A percentile compares a stretch with the other conserved stretches of the same genome.
Conservation (phyloP, 2,888 invertebrate genomes). For the Tricholauxania praeusta region DNA sequence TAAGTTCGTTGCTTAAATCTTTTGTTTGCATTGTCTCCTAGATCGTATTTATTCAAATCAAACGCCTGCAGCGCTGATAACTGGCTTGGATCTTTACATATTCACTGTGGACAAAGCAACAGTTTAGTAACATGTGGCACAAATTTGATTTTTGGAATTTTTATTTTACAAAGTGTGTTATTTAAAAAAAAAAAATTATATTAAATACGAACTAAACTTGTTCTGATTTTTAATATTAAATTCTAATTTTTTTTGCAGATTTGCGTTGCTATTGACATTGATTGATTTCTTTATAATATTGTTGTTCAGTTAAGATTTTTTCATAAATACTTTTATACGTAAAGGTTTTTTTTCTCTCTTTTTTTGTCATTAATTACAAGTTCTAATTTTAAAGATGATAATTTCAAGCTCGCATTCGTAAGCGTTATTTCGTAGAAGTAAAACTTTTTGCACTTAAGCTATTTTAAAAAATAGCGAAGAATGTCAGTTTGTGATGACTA, state of each 20-base stretch:
- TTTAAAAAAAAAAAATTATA: not conserved
- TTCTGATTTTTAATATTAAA: not conserved
- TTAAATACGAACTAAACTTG: conserved; percentile 9
- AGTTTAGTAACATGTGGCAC: no score
- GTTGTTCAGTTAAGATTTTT: not conserved
- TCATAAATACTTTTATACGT: not conserved
- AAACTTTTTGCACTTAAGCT: no score
- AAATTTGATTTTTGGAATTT: not conserved
- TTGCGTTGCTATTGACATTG: conserved; percentile 15
- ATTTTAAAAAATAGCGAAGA: no score
- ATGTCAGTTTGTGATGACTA: no score
- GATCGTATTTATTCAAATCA: not conserved
- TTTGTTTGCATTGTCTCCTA: no score
- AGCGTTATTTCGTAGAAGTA: no score
- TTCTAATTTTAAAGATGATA: conserved; percentile 16
- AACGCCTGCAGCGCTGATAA: conserved; percentile 19
- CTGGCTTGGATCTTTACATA: conserved; percentile 2
- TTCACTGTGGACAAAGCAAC: no score
- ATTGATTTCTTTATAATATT: conserved; percentile 23
- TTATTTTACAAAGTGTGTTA: not conserved
- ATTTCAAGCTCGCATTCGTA: no score
- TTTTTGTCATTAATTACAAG: not conserved
- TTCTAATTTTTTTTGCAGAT: not conserved
- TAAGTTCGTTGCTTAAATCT: no score
- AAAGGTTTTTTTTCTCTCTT: not conserved